Conservation (phyloP, 2,113 vertebrate genomes). For the Canis aureus region DNA sequence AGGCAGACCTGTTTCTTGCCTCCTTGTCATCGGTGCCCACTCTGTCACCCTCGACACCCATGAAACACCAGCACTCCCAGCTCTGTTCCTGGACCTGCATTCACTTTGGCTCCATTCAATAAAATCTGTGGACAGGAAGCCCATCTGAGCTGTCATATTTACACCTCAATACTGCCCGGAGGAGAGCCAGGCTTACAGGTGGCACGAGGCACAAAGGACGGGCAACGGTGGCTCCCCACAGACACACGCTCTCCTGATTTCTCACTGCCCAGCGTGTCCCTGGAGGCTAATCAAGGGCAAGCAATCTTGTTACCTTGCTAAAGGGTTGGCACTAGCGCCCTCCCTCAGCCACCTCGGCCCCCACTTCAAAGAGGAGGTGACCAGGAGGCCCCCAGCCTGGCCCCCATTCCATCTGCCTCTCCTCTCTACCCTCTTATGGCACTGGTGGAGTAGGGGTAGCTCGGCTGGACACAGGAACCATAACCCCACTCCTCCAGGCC, state of each 20-base stretch:
- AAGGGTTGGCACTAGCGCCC: not conserved
- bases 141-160: not conserved
- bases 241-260: not conserved
- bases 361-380: not conserved
- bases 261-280: not conserved
- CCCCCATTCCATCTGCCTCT: not conserved
- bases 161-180: not conserved
- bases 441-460: accelerated
- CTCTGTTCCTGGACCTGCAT: not conserved
- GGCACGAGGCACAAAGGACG: not conserved
- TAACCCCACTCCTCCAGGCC: not conserved
- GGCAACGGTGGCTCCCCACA: accelerated
- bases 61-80: not conserved
- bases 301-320: not conserved
- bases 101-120: not conserved
- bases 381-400: too few species aligned
- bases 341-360: not conserved
- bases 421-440: not conserved
- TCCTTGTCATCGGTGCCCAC: not conserved
- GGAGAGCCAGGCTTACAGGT: not conserved
- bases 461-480: not conserved
- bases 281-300: not conserved
- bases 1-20: accelerated
- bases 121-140: not conserved
- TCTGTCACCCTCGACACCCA: not conserved